These are phyloP conservation scores for Brachionichthys hirsutus DNA, from an alignment of 2,113 vertebrate genomes.

Conservation along the genomic window DNA sequence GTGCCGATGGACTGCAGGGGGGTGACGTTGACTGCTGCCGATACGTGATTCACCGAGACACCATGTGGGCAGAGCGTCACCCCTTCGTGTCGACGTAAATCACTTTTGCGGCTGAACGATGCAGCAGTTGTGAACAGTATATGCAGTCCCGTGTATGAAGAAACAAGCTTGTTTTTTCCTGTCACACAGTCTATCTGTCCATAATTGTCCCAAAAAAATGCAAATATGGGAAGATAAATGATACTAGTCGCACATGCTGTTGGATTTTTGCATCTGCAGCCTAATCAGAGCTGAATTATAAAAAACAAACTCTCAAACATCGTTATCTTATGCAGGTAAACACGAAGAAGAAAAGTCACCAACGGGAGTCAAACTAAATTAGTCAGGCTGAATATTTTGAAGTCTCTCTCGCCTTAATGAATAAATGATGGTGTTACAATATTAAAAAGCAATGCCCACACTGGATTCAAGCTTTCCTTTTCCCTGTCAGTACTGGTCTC, in stretches of 20 bases:
- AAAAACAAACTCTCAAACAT: slow-evolving; percentile 42
- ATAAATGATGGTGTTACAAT: slow-evolving; percentile 12
- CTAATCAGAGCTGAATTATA: slow-evolving; percentile 51
- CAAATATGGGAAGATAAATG: slow-evolving; percentile 22
- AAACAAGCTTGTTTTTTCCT: not conserved
- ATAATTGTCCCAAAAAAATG: slow-evolving; percentile 42
- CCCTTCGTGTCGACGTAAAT: slow-evolving; percentile 41
- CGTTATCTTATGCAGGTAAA: slow-evolving; percentile 1
- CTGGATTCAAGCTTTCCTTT: not conserved
- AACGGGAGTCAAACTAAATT: slow-evolving; percentile 48
- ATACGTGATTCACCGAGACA: slow-evolving; percentile 8
- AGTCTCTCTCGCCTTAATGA: slow-evolving; percentile 9
- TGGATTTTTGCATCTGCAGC: slow-evolving; percentile 48
- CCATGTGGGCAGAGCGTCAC: not conserved
- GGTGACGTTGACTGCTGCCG: slow-evolving; percentile 19
- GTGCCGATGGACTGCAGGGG: slow-evolving; percentile 4
- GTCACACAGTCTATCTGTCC: not conserved
- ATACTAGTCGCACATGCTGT: slow-evolving; percentile 17
- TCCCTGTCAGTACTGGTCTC: not conserved
- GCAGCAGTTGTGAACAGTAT: slow-evolving; percentile 19
- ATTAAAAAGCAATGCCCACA: slow-evolving; percentile 6
- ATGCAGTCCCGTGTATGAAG: slow-evolving; percentile 6
- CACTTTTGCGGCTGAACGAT: slow-evolving; percentile 4
- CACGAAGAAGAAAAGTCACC: slow-evolving; percentile 20
- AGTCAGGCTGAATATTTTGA: slow-evolving; percentile 34